Percentiles rank a stretch among this genome's conserved stretches.
Evolutionary conservation across 2,797 vertebrate species (phyloP).

Genomic region (Tiaroga cobitis): DNA sequence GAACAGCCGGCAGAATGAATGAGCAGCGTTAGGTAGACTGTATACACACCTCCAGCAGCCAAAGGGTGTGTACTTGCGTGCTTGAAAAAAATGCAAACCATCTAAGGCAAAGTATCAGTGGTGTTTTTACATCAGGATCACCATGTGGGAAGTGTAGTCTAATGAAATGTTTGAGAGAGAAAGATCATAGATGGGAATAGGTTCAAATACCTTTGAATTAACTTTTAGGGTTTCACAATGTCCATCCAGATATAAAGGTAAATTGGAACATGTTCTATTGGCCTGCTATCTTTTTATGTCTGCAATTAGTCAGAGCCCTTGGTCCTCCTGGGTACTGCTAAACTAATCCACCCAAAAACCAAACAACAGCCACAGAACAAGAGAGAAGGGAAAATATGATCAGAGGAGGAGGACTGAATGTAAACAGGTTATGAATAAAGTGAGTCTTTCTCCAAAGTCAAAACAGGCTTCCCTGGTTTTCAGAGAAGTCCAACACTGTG

Average conservation of each 20-base stretch:
- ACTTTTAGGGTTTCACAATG: neutral
- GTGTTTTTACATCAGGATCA: slow-evolving; percentile 11
- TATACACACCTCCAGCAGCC: slow-evolving; percentile 40
- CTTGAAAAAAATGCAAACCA: slow-evolving; percentile 24
- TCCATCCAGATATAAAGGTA: slow-evolving; percentile 31
- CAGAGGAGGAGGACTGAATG: slow-evolving; percentile 5
- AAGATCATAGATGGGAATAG: neutral
- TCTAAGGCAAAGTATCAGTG: neutral
- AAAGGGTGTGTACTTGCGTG: slow-evolving; percentile 32
- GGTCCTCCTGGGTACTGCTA: slow-evolving; percentile 62
- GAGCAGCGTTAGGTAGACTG: slow-evolving; percentile 18
- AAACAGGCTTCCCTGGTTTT: slow-evolving; percentile 16
- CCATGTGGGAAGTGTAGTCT: neutral
- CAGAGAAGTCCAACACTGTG: slow-evolving; percentile 11
- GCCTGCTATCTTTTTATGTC: slow-evolving; percentile 62
- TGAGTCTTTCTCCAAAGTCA: slow-evolving; percentile 17
- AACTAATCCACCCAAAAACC: slow-evolving; percentile 52
- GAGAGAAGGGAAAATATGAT: neutral
- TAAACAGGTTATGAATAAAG: slow-evolving; percentile 19
- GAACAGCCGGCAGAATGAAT: slow-evolving; percentile 9
- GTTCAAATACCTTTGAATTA: slow-evolving; percentile 25
- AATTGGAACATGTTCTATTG: slow-evolving; percentile 49
- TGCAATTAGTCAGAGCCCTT: slow-evolving; percentile 64
- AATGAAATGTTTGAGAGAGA: neutral
- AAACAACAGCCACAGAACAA: slow-evolving; percentile 34